Percentiles rank a stretch among this genome's conserved stretches.
Evolutionary conservation across 2,888 invertebrate genomes (phyloP).

Genomic region (Pollenia labialis): DNA sequence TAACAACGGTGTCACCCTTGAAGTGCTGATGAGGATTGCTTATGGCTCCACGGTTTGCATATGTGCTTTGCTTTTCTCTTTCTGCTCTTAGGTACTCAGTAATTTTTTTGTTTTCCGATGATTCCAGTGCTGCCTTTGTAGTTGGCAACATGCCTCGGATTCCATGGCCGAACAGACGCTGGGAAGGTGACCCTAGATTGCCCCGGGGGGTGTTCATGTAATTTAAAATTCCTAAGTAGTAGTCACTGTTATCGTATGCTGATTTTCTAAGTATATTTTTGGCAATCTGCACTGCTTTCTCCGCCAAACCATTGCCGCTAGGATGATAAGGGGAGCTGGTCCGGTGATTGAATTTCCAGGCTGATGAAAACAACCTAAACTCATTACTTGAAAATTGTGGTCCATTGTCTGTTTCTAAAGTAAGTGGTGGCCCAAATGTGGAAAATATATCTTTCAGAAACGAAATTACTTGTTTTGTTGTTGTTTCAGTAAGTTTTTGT

Average conservation of each 20-base stretch:
- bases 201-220: conserved; percentile 48
- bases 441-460: conserved; percentile 40
- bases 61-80: conserved; percentile 18
- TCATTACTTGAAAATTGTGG: conserved; percentile 45
- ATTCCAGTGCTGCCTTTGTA: not conserved
- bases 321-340: conserved; percentile 45
- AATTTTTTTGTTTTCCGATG: not conserved
- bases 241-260: conserved; percentile 31
- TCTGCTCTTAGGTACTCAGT: not conserved
- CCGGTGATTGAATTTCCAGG: conserved; percentile 41
- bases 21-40: not conserved
- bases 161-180: conserved; percentile 30
- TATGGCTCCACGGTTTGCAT: conserved; percentile 22
- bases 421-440: conserved; percentile 17
- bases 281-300: conserved; percentile 39
- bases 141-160: conserved; percentile 10
- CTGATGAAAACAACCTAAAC: conserved; percentile 21
- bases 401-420: conserved; percentile 33
- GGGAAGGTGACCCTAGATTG: conserved; percentile 28
- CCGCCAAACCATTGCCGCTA: conserved; percentile 42
- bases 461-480: conserved; percentile 34
- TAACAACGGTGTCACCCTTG: too few species aligned
- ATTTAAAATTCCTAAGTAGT: conserved; percentile 33
- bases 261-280: conserved; percentile 46
- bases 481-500: conserved; percentile 38